Conservation (phyloP, 2,113 vertebrate genomes). For the Athene cunicularia region DNA sequence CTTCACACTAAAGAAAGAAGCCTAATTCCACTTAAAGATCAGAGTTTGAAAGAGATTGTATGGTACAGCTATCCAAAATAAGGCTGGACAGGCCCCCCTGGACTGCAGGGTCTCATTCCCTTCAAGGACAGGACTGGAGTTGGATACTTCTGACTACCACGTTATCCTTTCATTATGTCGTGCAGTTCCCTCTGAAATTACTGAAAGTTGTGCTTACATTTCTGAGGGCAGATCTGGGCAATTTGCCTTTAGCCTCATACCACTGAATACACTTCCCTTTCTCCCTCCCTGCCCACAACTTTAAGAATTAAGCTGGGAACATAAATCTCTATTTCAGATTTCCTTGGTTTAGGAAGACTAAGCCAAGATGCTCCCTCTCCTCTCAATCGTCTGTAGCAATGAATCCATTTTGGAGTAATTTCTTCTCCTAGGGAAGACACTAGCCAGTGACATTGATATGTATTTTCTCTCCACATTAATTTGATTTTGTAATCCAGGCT, state of each 20-base stretch:
- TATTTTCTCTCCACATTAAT: neutral
- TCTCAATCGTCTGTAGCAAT: neutral
- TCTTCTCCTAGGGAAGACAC: neutral
- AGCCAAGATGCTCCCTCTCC: neutral
- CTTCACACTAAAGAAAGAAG: neutral
- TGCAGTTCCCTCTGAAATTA: neutral
- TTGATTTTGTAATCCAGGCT: neutral
- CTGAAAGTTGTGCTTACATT: neutral
- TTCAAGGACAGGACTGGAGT: neutral
- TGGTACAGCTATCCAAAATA: neutral
- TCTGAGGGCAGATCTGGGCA: conserved; percentile 39
- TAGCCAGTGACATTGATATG: neutral
- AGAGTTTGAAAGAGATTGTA: neutral
- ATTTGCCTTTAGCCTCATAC: conserved; percentile 38
- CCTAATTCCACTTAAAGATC: neutral
- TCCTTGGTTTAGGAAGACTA: neutral
- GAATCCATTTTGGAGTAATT: neutral
- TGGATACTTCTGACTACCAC: neutral
- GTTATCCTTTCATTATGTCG: neutral
- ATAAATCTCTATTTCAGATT: conserved; percentile 1
- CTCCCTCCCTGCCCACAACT: neutral
- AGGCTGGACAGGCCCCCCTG: neutral
- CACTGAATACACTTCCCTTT: neutral
- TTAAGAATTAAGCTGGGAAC: conserved; percentile 2
- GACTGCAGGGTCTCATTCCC: neutral